Conservation (phyloP, 1,140 invertebrate species). For the Lithobius niger region DNA sequence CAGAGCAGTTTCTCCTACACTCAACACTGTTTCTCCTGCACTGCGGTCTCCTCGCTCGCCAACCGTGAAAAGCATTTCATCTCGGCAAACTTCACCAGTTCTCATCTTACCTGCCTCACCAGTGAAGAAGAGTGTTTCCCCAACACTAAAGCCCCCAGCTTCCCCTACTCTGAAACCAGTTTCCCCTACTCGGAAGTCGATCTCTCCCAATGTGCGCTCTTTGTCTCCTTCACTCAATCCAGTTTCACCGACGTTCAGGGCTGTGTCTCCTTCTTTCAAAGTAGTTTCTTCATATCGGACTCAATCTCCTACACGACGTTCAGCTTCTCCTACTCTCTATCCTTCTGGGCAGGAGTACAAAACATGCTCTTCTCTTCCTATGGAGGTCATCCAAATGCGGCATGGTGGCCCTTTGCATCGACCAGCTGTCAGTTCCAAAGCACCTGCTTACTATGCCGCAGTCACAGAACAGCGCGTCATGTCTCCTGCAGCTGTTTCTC, state of each 20-base stretch:
- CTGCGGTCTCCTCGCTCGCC: neutral
- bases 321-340: neutral
- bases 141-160: neutral
- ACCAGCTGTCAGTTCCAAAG: neutral
- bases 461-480: neutral
- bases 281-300: too few relatives aligned
- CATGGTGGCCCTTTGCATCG: neutral
- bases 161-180: neutral
- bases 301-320: neutral
- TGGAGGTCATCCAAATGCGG: neutral
- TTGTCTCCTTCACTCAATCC: neutral
- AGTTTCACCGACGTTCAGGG: neutral
- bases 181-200: neutral
- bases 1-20: neutral
- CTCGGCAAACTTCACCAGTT: neutral
- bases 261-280: neutral
- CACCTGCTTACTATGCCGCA: neutral
- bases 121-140: neutral
- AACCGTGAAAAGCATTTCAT: neutral
- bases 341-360: neutral
- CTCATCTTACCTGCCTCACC: neutral
- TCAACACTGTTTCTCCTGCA: neutral
- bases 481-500: neutral
- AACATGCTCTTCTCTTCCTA: constrained; percentile 5
- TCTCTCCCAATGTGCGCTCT: neutral